Percentiles rank a stretch among this genome's conserved stretches.
Conservation (phyloP, 2,888 invertebrate genomes). For the Fabriciana adippe region DNA sequence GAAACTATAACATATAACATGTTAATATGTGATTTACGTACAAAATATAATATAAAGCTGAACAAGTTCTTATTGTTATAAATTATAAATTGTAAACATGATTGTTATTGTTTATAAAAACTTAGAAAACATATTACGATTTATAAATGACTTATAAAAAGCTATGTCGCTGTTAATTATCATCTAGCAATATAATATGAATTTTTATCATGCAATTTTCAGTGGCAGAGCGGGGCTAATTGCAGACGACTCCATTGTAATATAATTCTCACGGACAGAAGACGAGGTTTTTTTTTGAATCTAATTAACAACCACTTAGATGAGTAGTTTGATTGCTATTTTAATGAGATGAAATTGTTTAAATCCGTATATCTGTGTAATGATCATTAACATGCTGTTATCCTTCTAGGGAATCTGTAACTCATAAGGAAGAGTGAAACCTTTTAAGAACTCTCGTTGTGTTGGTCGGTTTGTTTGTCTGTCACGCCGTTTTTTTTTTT, state of each 20-base stretch:
- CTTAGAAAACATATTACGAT: not conserved
- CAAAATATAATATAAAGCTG: too few species aligned
- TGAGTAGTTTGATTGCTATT: conserved; percentile 6
- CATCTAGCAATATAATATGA: conserved; percentile 8
- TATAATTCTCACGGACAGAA: conserved; percentile 37
- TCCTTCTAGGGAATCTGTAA: too few species aligned
- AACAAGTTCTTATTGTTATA: too few species aligned
- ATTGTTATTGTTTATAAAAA: not conserved
- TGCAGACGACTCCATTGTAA: conserved; percentile 36
- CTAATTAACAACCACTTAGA: conserved; percentile 21
- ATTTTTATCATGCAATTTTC: conserved; percentile 29
- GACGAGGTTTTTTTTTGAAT: conserved; percentile 24
- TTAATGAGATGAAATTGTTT: conserved; percentile 1
- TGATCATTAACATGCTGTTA: too few species aligned
- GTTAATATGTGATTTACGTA: too few species aligned
- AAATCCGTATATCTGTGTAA: not conserved
- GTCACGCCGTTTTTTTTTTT: too few species aligned
- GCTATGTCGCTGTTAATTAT: not conserved
- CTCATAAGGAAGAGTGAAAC: too few species aligned
- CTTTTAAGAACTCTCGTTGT: too few species aligned
- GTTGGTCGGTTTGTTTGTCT: too few species aligned
- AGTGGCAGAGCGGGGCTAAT: conserved; percentile 30
- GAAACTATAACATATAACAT: too few species aligned
- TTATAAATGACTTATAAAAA: not conserved
- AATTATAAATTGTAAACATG: too few species aligned